phyloP scores from a whole-genome alignment of 2,113 vertebrate species.

The Stigmatopora nigra region DNA sequence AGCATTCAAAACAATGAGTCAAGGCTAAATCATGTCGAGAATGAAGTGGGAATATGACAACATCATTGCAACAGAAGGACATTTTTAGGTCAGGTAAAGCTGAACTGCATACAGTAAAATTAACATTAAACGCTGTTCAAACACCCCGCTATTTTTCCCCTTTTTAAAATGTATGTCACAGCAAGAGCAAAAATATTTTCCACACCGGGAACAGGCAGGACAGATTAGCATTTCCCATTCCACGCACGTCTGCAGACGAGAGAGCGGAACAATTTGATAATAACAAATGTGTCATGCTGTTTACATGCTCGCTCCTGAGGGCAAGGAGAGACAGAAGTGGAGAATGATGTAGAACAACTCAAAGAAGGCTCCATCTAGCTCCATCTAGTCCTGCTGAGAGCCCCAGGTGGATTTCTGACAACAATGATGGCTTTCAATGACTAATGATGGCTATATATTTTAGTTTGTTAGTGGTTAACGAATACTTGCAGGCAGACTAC shows the following conservation, averaged over 20 bases:
- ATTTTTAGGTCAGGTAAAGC: background rate
- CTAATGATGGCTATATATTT: background rate
- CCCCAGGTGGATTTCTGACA: conserved; percentile 21
- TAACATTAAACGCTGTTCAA: background rate
- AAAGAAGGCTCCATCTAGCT: conserved; percentile 44
- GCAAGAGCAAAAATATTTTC: conserved; percentile 15
- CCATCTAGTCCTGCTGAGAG: background rate
- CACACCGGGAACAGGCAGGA: conserved; percentile 9
- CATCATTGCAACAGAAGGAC: background rate
- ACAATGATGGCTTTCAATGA: conserved; percentile 19
- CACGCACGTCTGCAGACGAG: conserved; percentile 28
- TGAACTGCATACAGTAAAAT: background rate
- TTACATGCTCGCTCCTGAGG: conserved; percentile 48
- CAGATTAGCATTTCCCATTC: conserved; percentile 31
- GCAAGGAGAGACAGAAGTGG: conserved; percentile 26
- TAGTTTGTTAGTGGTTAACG: background rate
- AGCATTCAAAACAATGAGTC: background rate
- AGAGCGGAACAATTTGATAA: conserved; percentile 46
- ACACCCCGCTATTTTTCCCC: background rate
- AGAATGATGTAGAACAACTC: conserved; percentile 32
- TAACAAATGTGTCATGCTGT: conserved; percentile 56
- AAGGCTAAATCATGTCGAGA: background rate
- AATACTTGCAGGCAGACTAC: background rate
- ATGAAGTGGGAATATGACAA: conserved; percentile 5
- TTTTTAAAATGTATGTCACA: conserved; percentile 2